Evolutionary conservation across 2,888 invertebrate genomes (phyloP).

Genomic region (Cantharis nigra): DNA sequence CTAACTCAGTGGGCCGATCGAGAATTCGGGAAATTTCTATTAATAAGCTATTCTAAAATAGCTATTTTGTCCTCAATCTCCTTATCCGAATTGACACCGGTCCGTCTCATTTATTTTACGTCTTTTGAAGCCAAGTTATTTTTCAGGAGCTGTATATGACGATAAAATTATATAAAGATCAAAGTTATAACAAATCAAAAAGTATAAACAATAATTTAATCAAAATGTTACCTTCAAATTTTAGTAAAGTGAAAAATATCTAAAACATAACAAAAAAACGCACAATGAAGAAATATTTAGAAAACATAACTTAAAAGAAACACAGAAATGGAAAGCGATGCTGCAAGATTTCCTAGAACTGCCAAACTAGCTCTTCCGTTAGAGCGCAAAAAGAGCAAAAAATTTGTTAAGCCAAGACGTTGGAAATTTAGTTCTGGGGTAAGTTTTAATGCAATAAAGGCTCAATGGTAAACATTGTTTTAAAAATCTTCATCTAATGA

Average conservation of each 20-base stretch:
- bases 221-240: background rate
- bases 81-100: too few species aligned
- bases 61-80: too few species aligned
- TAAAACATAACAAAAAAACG: background rate
- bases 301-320: background rate
- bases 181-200: background rate
- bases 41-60: too few species aligned
- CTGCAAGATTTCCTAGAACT: background rate
- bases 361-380: background rate
- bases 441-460: background rate
- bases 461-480: background rate
- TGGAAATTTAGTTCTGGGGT: background rate
- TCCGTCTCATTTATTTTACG: too few species aligned
- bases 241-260: background rate
- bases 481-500: too few species aligned
- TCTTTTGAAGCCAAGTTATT: too few species aligned
- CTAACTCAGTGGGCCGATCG: too few species aligned
- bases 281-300: background rate
- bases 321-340: background rate
- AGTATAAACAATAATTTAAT: background rate
- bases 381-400: background rate
- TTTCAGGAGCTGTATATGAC: too few species aligned
- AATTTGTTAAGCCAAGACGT: background rate
- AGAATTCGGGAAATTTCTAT: too few species aligned
- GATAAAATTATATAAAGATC: background rate